Base-by-base conservation (phyloP, 1,140 invertebrate species). In the Harlomillsia oculata region DNA sequence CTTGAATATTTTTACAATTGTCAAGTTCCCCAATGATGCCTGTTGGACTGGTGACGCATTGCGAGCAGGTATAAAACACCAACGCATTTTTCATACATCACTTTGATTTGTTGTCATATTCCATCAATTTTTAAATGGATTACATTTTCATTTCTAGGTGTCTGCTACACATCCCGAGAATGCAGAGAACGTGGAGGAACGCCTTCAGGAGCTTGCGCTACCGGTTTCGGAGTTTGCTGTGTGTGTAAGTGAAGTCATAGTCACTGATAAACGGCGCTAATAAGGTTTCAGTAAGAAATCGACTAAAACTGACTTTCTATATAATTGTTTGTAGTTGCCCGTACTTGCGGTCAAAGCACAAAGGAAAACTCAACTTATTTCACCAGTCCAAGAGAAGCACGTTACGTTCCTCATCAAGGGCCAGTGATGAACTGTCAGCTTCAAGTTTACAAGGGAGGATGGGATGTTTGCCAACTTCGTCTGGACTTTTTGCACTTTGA, bases 301-400 rank as follows among this genome's bases (percentile, higher is more conserved):
- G 21, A 46, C 8, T 13, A 4, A 36, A 43, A 29, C 5, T 21
- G n/a, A 11, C 16, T 55, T 45, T 4, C n/a, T n/a, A 26, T 48
- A n/a, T 44, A 4, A 14, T 54, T 43, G 20, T 56, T 30, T 53
- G 9, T 53, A 71, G 70, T 72, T 54, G 67, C 66, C 26, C 34
- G 60, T 23, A 69, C 71, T 14, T 75, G 73, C 50, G 73, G 72
- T 6, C 66, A 67, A 14, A 66, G 64, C 18, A 72, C 72, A 11
- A 66, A 67, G 40, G 70, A 72, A 56, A 75, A 75, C 60, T 67
- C 66, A 36, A 74, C 72, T 1, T 70, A 73, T 53, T 75, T 75
- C 54, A 69, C 71, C 13, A 74, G 71, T 62, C 60, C 64, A 9
- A 62, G 62, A 39, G 65, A 66, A 32, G 53, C 61, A 3, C 44